Evolutionary conservation across 2,888 invertebrate genomes (phyloP), one percentile per base, ranked within the genome.

Genomic region (Drosophila niveifrons): DNA sequence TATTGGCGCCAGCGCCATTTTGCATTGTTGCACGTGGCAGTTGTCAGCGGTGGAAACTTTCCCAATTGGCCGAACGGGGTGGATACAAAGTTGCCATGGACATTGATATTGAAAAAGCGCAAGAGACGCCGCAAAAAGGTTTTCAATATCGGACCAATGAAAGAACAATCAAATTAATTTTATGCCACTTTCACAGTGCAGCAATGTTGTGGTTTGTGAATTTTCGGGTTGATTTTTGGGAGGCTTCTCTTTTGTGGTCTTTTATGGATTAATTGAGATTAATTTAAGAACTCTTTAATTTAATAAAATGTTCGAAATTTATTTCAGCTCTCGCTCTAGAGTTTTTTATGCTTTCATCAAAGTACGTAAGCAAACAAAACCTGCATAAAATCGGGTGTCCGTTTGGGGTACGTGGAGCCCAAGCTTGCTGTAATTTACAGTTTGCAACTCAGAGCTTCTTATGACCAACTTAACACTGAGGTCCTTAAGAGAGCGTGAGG

Each of bases 1-100:
- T 75, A 53, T 67, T 74, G 79, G 62, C 69, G 66, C 63, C 69
- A 47, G 18, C 62, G 67, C 72, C 77, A 75, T 81, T 78, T 85
- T 81, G 81, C 84, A 85, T 85, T 78, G 79, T 67, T 82, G 81
- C 85, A 84, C 86, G 85, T 67, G 75, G 48, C 71, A 31, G 13
- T 53, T 70, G 61, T 58, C 66, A 56, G n/a, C 23, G 58, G 58
- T 34, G 58, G 34, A 55, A 68, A 78, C 75, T 83, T 72, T 69
- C 72, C 39, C 50, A 65, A 62, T 59, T 64, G 68, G 58, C 62
- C 77, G 57, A 62, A 66, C 65, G 64, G 64, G 51, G 28, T 53
- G 57, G 51, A 13, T 48, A 3, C 36, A 8, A 39, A 8, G 53
- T 46, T 51, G 39, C 59, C 13, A 6, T 51, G 50, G 11, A 29